phyloP scores from a whole-genome alignment of 1,140 invertebrate species.

The Drosophila pallidifrons region DNA sequence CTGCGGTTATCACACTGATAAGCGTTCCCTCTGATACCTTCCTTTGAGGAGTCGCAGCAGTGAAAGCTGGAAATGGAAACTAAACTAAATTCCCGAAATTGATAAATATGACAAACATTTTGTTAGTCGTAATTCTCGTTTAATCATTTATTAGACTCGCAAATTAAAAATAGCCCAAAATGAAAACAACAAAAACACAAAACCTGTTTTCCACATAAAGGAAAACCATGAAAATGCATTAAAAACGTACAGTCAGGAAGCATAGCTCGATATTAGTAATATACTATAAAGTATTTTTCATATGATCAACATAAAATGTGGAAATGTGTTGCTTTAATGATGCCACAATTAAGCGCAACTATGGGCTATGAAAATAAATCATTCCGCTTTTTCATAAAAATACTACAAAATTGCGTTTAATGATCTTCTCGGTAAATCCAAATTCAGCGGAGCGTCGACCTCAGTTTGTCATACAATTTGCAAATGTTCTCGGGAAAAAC shows the following conservation, averaged over 20 bases:
- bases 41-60: background rate
- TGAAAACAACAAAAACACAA: background rate
- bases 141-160: conserved; percentile 27
- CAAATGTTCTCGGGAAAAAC: conserved; percentile 11
- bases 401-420: conserved; percentile 32
- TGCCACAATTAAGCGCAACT: conserved; percentile 27
- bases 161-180: background rate
- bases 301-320: conserved; percentile 13
- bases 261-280: background rate
- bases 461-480: conserved; percentile 2
- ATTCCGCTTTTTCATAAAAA: conserved; percentile 25
- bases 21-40: background rate
- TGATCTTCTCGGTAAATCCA: conserved; percentile 27
- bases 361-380: conserved; percentile 43
- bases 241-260: conserved; percentile 7
- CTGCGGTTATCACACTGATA: conserved; percentile 36
- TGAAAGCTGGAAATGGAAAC: conserved; percentile 7
- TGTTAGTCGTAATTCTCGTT: conserved; percentile 26
- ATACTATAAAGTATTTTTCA: conserved; percentile 5
- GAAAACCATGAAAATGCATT: conserved; percentile 4
- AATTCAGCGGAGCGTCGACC: conserved; percentile 15
- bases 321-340: conserved; percentile 19
- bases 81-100: conserved; percentile 37
- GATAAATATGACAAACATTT: conserved; percentile 36
- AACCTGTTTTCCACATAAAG: conserved; percentile 4